Conservation (phyloP, 2,113 vertebrate genomes). For the Alces alces region DNA sequence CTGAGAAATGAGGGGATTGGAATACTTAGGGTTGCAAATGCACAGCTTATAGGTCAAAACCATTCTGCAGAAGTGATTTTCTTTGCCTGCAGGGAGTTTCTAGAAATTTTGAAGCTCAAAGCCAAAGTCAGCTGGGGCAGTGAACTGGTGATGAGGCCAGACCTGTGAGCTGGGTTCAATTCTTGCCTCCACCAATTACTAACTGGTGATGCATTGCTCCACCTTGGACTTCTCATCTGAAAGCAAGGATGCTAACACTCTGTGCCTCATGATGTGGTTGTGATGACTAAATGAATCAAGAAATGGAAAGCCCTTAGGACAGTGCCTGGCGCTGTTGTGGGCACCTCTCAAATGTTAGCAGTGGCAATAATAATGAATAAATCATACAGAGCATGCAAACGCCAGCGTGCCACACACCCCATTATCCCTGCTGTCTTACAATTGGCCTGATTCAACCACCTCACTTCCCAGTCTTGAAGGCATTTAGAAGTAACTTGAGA, state of each 20-base stretch:
- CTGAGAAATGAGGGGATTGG: neutral
- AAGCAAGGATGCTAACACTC: rapidly evolving
- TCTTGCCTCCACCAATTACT: neutral
- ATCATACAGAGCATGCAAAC: rapidly evolving
- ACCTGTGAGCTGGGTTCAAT: neutral
- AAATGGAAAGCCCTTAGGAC: neutral
- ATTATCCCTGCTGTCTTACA: rapidly evolving
- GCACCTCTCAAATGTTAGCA: neutral
- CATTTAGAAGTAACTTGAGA: constrained; percentile 33
- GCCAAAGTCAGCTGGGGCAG: neutral
- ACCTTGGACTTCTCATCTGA: neutral
- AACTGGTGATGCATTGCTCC: neutral
- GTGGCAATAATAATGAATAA: rapidly evolving
- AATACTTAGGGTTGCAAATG: neutral
- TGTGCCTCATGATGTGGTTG: neutral
- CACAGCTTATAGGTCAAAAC: no score
- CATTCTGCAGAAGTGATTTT: neutral
- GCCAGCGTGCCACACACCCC: neutral
- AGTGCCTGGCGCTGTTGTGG: rapidly evolving
- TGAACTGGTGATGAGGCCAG: neutral
- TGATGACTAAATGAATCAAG: neutral
- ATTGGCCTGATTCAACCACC: neutral
- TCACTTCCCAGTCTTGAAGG: neutral
- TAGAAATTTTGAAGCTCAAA: neutral
- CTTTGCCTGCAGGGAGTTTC: neutral